Conservation (phyloP, 2,888 invertebrate genomes). For the Parnassius mnemosyne region DNA sequence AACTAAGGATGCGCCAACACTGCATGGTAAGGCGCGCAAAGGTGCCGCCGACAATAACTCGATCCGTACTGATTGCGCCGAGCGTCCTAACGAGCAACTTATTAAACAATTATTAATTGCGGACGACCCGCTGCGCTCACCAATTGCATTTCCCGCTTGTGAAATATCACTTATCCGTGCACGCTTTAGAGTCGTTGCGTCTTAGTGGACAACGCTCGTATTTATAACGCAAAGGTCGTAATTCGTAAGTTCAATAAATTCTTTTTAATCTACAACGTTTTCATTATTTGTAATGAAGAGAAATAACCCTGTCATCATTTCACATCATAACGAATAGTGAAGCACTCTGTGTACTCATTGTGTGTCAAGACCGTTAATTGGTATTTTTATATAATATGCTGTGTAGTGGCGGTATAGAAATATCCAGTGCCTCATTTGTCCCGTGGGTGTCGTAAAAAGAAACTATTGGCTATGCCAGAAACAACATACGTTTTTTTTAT, state of each 20-base stretch:
- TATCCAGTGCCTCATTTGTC: no score
- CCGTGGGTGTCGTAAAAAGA: no score
- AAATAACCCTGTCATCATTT: no score
- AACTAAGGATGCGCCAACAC: not conserved
- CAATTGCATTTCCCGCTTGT: conserved; percentile 44
- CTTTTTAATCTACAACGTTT: no score
- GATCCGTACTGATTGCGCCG: conserved; percentile 24
- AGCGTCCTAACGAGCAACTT: conserved; percentile 50
- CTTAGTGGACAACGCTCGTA: not conserved
- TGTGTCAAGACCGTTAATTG: no score
- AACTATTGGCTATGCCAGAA: no score
- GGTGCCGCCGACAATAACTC: conserved; percentile 24
- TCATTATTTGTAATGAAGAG: not conserved
- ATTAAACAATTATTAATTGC: conserved; percentile 66
- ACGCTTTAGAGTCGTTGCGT: not conserved
- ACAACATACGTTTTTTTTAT: no score
- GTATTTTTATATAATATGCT: no score
- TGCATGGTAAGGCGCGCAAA: conserved; percentile 4
- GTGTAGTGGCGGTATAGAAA: no score
- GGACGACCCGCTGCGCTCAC: conserved; percentile 53
- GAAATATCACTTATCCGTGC: conserved; percentile 43
- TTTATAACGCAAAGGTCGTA: conserved; percentile 4
- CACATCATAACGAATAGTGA: no score
- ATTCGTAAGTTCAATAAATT: not conserved
- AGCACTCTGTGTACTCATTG: no score